A percentile compares a stretch with the other conserved stretches of the same genome.
These are phyloP conservation scores for Mirounga angustirostris DNA, from an alignment of 2,113 vertebrate species.

Conservation along the genomic window DNA sequence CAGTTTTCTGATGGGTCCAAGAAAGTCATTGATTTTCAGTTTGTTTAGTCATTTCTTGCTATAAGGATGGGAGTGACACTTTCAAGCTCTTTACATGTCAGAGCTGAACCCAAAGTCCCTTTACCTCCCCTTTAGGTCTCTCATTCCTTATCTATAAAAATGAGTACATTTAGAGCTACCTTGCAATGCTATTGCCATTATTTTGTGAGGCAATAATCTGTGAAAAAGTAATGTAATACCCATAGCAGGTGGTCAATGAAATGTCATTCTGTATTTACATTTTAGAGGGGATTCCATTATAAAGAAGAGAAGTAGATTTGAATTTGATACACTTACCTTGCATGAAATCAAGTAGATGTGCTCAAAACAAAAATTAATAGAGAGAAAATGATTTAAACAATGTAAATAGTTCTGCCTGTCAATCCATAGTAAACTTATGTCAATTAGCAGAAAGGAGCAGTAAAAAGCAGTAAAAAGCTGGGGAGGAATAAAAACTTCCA, in stretches of 20 bases:
- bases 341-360: background rate
- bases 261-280: background rate
- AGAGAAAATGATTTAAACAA: background rate
- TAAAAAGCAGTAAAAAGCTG: background rate
- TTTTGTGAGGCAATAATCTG: background rate
- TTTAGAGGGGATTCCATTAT: conserved; percentile 13
- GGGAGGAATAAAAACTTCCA: background rate
- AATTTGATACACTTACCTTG: background rate
- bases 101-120: background rate
- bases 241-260: background rate
- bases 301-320: background rate
- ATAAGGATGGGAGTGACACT: background rate
- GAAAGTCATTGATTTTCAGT: background rate
- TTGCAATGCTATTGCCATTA: background rate
- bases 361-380: background rate
- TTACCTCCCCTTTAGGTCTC: background rate
- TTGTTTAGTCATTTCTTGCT: background rate
- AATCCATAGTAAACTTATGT: background rate
- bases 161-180: background rate
- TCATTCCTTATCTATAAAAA: background rate
- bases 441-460: background rate
- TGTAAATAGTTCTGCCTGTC: background rate
- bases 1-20: background rate
- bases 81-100: background rate
- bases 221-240: background rate